These are phyloP conservation scores for Anthopleura sola DNA, from an alignment of 64 coral and sea anemone genomes.

Conservation along the genomic window DNA sequence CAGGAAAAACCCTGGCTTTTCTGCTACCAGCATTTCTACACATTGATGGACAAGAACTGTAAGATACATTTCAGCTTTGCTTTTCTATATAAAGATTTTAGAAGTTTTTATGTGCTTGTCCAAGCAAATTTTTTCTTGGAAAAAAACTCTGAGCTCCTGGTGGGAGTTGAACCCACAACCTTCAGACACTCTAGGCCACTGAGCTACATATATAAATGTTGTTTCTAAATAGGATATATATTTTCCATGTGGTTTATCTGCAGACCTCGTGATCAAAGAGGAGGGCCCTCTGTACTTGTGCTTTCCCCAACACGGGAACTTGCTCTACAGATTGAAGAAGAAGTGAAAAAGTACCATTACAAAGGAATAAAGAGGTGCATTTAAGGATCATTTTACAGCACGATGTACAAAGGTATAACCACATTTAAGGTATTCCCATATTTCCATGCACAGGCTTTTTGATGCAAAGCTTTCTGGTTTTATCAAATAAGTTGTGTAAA, in stretches of 20 bases:
- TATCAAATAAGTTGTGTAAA: too few species aligned
- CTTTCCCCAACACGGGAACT: constrained; percentile 93
- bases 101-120: neutral
- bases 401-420: too few species aligned
- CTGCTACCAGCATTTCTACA: constrained; percentile 88
- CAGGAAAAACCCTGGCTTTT: constrained; percentile 94
- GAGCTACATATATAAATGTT: too few species aligned
- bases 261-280: constrained; percentile 71
- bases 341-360: constrained; percentile 98
- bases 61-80: neutral
- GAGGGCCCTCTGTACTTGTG: constrained; percentile 78
- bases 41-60: constrained; percentile 92
- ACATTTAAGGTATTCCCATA: too few species aligned
- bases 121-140: neutral
- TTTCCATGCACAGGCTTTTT: too few species aligned
- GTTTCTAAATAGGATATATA: too few species aligned
- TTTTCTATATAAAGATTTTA: neutral
- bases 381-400: neutral
- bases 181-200: too few species aligned
- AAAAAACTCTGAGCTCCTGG: too few species aligned
- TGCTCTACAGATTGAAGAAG: constrained; percentile 88
- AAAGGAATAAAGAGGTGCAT: constrained; percentile 89
- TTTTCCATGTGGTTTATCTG: neutral
- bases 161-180: too few species aligned
- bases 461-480: too few species aligned